These are phyloP conservation scores for Hyalella azteca DNA, from an alignment of 2,888 invertebrate genomes.

Conservation along the genomic window DNA sequence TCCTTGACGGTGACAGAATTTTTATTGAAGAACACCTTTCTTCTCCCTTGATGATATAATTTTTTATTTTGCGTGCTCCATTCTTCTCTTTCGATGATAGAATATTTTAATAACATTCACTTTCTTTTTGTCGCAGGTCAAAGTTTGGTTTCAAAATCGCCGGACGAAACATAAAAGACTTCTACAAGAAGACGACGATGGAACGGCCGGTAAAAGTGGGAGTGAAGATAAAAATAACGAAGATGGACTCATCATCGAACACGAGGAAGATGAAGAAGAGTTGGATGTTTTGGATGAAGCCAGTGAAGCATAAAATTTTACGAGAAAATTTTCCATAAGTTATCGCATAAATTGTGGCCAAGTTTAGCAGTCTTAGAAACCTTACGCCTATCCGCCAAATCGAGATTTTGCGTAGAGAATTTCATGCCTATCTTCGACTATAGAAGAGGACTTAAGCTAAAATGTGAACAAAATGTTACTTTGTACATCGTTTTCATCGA, in stretches of 20 bases:
- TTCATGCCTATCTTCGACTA: too few relatives aligned
- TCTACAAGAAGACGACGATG: conserved; percentile 57
- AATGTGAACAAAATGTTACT: too few relatives aligned
- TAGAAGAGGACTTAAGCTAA: too few relatives aligned
- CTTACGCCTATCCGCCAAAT: too few relatives aligned
- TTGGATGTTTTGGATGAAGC: conserved; percentile 40
- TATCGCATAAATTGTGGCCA: background rate
- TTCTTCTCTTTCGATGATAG: too few relatives aligned
- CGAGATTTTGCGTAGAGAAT: too few relatives aligned
- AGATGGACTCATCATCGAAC: conserved; percentile 33
- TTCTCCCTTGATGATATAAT: too few relatives aligned
- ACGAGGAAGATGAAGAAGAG: conserved; percentile 42
- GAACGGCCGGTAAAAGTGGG: conserved; percentile 39
- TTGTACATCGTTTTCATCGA: too few relatives aligned
- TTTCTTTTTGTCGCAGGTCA: conserved; percentile 50
- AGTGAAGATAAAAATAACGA: conserved; percentile 33
- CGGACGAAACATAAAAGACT: conserved; percentile 57
- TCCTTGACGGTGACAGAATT: too few relatives aligned
- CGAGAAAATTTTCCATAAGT: background rate
- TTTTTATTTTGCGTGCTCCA: too few relatives aligned
- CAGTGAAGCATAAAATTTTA: background rate
- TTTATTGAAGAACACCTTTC: too few relatives aligned
- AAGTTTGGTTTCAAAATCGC: conserved; percentile 59
- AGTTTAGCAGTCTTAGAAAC: too few relatives aligned
- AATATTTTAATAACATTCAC: background rate